Evolutionary conservation across 2,797 vertebrate genomes (phyloP), one percentile per base, ranked within the genome.

Genomic region (Enteromius anoplus): DNA sequence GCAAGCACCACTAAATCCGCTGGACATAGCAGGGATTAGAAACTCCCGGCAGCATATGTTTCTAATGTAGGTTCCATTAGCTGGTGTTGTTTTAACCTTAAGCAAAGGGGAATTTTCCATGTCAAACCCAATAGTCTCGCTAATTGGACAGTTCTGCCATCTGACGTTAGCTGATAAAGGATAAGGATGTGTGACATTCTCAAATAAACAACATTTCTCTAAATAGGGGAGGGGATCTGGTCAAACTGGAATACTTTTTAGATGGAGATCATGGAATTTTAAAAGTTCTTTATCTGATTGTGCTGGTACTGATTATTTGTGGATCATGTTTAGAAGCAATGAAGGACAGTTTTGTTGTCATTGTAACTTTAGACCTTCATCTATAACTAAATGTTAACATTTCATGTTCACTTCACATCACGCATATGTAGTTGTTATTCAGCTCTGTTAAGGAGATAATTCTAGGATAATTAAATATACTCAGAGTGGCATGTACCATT

Each of bases 1-100:
- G 4, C 84, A 66, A 76, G 49, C 8, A 23, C 37, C 70, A 37
- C 37, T 78, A 78, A 83, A 81, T 84, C 72, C 66, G 29, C 75
- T 81, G 82, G 82, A 82, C 85, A 84, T 17, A 70, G 49, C 1
- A 0, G 53, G 82, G 88, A 89, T 85, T 87, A 86, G 75, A 71
- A 82, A 84, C 76, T 83, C 72, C 32, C 72, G 1, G 64, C 40
- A 73, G 65, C 88, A 89, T 87, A 85, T 89, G 88, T 84, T 89
- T 84, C 84, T 82, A 86, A 89, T 89, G 82, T 58, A 75, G 73
- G 49, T 40, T 75, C 84, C 84, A 82, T 88, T 88, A 84, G 73
- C 19, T 40, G 65, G 11, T 89, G 83, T 88, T 89, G 71, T 85
- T 83, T 47, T 83, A 88, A 84, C 71, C 80, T 76, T 75, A 84